Evolutionary conservation across 2,797 vertebrate genomes (phyloP), one percentile per base, ranked within the genome.

Genomic region (Cuniculus paca): DNA sequence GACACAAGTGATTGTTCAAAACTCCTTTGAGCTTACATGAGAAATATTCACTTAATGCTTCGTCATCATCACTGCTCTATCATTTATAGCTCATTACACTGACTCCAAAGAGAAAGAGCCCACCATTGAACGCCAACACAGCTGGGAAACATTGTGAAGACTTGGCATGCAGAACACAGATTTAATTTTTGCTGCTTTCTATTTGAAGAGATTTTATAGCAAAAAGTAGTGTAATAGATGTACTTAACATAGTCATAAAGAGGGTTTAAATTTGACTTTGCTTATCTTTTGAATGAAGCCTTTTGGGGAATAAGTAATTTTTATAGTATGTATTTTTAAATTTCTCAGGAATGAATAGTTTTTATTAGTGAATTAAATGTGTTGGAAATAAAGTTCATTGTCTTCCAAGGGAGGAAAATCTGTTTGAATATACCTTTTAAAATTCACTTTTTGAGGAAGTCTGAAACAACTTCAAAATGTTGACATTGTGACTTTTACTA

Each of bases 351-450:
- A 92, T 83, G 58, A 90, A 65, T 63, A 84, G 26, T 61, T 95
- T 97, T 96, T 95, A 97, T 97, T 97, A 95, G 74, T 42, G 81
- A 97, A 94, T 94, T 92, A 92, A 96, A 79, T 54, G 31, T 89
- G 11, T 91, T 96, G 34, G 80, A 78, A 78, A 60, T 72, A 92
- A 96, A 96, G 28, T 81, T 97, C 88, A 96, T 72, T 95, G n/a
- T 95, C 63, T 89, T 91, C 83, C 65, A 96, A 93, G 36, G 84
- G 24, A 83, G 54, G 61, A 93, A 94, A 94, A 88, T 92, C 28
- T 96, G 60, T 92, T 96, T 96, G 48, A 48, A 39, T 52, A 92
- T 5, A 86, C 88, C 52, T 92, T 92, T 95, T 85, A 92, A 96
- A 92, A 88, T 79, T 26, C 83, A 54, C 14, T 28, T 94, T 77